phyloP scores from a whole-genome alignment of 1,140 invertebrate genomes.

The Danaus melanippus region DNA sequence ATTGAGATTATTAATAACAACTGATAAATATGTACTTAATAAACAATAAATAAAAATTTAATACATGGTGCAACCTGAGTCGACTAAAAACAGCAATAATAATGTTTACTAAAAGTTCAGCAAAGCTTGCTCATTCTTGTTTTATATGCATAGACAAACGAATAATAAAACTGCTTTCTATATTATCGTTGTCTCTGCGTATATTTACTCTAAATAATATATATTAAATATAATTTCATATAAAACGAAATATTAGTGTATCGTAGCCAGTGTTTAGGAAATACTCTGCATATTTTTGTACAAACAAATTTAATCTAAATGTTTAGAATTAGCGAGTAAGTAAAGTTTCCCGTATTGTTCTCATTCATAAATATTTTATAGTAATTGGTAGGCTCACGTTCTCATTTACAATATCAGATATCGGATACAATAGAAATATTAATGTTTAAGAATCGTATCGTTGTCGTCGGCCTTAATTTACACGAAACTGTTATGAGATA shows the following conservation, averaged over 20 bases:
- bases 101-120: slow-evolving; percentile 29
- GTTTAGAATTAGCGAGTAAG: slow-evolving; percentile 32
- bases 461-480: no score
- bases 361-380: slow-evolving; percentile 45
- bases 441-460: no score
- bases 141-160: slow-evolving; percentile 28
- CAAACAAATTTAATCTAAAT: slow-evolving; percentile 45
- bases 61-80: slow-evolving; percentile 15
- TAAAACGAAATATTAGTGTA: slow-evolving; percentile 31
- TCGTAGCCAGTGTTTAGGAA: slow-evolving; percentile 47
- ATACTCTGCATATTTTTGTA: slow-evolving; percentile 64
- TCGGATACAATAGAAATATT: no score
- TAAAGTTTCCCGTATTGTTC: slow-evolving; percentile 38
- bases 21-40: slow-evolving; percentile 3
- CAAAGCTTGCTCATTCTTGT: slow-evolving; percentile 30
- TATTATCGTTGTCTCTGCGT: slow-evolving; percentile 27
- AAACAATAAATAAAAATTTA: neutral
- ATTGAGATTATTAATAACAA: no score
- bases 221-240: slow-evolving; percentile 23
- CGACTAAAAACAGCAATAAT: slow-evolving; percentile 24
- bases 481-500: no score
- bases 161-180: slow-evolving; percentile 11
- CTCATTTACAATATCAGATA: no score
- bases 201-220: slow-evolving; percentile 22
- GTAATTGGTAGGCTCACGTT: slow-evolving; percentile 17